Base-by-base conservation (phyloP, 1,140 invertebrate species). In the Lithobius niger region DNA sequence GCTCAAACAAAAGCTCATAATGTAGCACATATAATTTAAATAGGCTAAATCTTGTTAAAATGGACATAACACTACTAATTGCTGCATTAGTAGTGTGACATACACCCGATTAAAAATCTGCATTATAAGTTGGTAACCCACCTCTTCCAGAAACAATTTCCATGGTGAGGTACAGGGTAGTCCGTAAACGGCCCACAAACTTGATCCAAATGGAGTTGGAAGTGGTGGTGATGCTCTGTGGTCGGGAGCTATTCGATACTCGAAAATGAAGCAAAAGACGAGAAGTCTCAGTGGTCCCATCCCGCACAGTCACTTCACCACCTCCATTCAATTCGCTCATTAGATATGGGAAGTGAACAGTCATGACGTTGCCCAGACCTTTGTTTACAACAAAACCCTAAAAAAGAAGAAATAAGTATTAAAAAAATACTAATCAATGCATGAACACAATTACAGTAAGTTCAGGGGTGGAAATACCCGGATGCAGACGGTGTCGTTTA, bases 161-260 rank as follows among this genome's bases (percentile, higher is more conserved):
- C 52, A 93, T 73, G 61, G 83, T 86, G 2, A 84, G 80, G 10
- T 82, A 71, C 27, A 84, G 77, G 59, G 84, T 78, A 10, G 79
- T 80, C 49, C 78, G 71, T 0, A 81, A 72, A 60, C 85, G 74
- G 0, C 86, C 83, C 16, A 67, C 73, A 62, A 86, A 90, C 62
- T 79, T 77, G 0, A 93, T 76, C 62, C 79, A 86, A 62, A 92
- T 77, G 68, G 82, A 79, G 57, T 86, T 83, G 52, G 77, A 72
- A 0, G 81, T 84, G 0, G 83, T 83, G 0, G 84, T 85, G 1
- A 93, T 76, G 65, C 87, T 89, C 66, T 92, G 87, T 0, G 86
- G 86, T 58, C 86, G 73, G 0, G 88, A 90, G 43, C 77, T 78
- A 68, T 94, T 94, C 58, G 56, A 52, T 2, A 70, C 57, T 54